Evolutionary conservation across 2,797 vertebrate species (phyloP), one percentile per base, ranked within the genome.

Genomic region (Acanthornis magna): DNA sequence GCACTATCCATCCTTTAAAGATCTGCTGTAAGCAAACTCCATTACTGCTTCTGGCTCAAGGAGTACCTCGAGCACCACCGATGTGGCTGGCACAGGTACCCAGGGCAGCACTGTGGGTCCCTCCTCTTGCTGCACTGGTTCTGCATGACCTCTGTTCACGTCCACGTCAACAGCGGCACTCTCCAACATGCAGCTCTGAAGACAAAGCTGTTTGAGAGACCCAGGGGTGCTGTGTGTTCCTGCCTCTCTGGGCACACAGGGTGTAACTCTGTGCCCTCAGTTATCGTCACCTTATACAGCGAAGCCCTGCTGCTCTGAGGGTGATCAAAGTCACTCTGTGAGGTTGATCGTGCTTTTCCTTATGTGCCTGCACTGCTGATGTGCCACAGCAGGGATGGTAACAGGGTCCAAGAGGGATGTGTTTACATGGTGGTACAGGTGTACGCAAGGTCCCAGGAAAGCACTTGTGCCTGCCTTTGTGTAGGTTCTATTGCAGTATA

Each of bases 141-240:
- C 60, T 62, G 11, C 54, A 12, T 30, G 30, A 71, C 43, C 34
- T 71, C 40, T 60, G 47, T 17, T 23, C 19, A 16, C 0, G 1
- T 27, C 71, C 57, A 4, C 0, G 0, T 13, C 63, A 22, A 10
- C 4, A 3, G 32, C 6, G 14, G 38, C 32, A 29, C 29, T 3
- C 25, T 20, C 50, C 20, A 34, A 60, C 1, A 3, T 2, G 3
- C 63, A 45, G 68, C n/a, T 47, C n/a, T 76, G 71, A 65, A 55
- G 54, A 5, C 21, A 34, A 12, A 65, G 51, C 32, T 26, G 54
- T 48, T 47, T n/a, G 48, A 18, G n/a, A 70, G 34, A n/a, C 9
- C 16, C 12, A 2, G 0, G 1, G 7, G 34, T 45, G 48, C 40
- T 72, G 38, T 9, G 48, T 65, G 48, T 10, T 48, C 43, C 89